Percentiles rank a stretch among this genome's conserved stretches.
phyloP scores from a whole-genome alignment of 2,797 vertebrate species.

The Tympanoctomys barrerae region DNA sequence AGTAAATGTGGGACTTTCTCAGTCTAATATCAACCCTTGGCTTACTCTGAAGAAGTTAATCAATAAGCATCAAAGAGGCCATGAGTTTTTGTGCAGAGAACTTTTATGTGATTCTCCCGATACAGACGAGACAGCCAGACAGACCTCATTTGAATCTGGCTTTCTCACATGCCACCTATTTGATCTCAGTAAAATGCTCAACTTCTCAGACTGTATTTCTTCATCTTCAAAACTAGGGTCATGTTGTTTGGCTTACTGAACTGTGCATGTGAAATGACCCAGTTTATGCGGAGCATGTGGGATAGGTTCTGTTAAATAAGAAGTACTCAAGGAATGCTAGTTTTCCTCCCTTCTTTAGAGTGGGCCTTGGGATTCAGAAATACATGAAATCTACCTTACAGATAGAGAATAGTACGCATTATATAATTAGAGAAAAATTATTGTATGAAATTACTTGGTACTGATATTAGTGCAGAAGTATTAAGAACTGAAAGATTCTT shows the following conservation, averaged over 20 bases:
- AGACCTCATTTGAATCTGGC: slow-evolving; percentile 11
- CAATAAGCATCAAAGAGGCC: not conserved
- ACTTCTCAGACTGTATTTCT: slow-evolving; percentile 60
- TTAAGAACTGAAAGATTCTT: not conserved
- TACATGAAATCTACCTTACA: not conserved
- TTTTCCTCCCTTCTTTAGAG: not conserved
- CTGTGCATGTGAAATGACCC: slow-evolving; percentile 44
- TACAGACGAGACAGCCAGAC: not conserved
- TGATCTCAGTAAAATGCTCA: slow-evolving; percentile 31
- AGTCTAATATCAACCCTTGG: not conserved
- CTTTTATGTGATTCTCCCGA: not conserved
- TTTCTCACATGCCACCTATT: not conserved
- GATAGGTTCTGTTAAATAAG: not conserved
- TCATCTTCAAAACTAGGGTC: slow-evolving; percentile 34
- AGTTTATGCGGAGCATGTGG: not conserved
- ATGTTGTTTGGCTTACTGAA: not conserved
- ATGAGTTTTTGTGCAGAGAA: not conserved
- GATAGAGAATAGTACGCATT: not conserved
- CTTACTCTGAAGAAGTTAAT: slow-evolving; percentile 38
- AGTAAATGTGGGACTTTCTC: not conserved
- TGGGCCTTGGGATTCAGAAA: not conserved
- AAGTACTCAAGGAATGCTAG: not conserved
- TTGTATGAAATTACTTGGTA: not conserved
- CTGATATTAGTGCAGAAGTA: not conserved
- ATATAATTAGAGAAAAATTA: slow-evolving; percentile 19